These are phyloP conservation scores for Cyanoramphus novaezelandiae DNA, from an alignment of 2,113 vertebrate species.

Conservation along the genomic window DNA sequence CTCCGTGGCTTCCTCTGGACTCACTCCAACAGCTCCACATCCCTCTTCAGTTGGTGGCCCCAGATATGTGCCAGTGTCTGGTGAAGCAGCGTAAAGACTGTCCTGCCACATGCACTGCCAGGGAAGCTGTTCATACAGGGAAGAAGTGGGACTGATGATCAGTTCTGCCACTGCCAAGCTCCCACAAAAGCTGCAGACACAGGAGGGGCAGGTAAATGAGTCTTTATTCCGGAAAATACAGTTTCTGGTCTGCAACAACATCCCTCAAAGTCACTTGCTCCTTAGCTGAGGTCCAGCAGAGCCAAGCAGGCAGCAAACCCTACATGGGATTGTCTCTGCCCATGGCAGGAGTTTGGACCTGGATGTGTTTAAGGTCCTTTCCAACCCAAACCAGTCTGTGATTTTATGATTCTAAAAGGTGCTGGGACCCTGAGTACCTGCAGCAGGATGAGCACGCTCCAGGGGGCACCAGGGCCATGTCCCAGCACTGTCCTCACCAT, in stretches of 20 bases:
- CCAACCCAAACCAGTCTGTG: background rate
- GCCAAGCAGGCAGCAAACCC: background rate
- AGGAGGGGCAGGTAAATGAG: background rate
- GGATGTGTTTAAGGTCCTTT: background rate
- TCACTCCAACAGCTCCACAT: background rate
- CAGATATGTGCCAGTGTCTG: rapidly evolving
- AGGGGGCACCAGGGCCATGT: rapidly evolving
- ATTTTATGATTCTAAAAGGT: background rate
- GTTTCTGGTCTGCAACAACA: background rate
- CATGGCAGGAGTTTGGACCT: background rate
- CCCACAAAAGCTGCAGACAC: rapidly evolving
- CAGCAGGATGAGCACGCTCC: rapidly evolving
- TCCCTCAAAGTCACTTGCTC: background rate
- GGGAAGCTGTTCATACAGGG: background rate
- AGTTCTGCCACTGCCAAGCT: background rate
- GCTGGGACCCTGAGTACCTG: background rate
- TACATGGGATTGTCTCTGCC: background rate
- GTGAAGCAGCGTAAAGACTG: rapidly evolving
- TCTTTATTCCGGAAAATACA: rapidly evolving
- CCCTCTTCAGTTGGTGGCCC: background rate
- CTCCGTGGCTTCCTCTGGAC: background rate
- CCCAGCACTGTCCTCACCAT: background rate
- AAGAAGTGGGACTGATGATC: rapidly evolving
- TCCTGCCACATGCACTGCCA: background rate
- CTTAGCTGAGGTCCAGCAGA: background rate